phyloP scores from a whole-genome alignment of 2,113 vertebrate genomes.

The Smithornis capensis region DNA sequence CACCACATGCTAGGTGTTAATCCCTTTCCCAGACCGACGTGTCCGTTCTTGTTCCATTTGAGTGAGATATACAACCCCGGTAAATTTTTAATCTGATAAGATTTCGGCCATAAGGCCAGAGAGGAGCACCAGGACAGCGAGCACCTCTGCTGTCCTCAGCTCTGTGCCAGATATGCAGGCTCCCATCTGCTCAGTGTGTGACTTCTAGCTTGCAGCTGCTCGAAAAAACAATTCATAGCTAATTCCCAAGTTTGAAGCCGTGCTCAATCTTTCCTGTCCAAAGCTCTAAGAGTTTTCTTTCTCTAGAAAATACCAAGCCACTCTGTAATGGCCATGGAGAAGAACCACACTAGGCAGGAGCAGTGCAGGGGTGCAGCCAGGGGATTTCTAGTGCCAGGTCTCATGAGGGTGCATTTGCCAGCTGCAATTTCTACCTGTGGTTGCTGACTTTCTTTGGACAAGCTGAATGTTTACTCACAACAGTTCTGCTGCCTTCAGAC shows the following conservation, averaged over 20 bases:
- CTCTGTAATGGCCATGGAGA: background rate
- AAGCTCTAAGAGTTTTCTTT: background rate
- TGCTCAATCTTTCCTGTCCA: background rate
- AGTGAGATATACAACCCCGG: background rate
- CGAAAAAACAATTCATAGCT: background rate
- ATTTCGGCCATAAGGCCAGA: background rate
- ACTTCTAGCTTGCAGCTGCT: background rate
- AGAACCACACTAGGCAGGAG: background rate
- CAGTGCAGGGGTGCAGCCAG: background rate
- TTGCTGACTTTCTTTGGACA: background rate
- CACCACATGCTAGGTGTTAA: background rate
- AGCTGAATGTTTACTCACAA: background rate
- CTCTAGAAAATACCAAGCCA: background rate
- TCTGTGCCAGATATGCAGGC: background rate
- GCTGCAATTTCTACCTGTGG: background rate
- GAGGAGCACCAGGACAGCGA: background rate
- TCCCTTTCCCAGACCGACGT: background rate
- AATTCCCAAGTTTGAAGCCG: background rate
- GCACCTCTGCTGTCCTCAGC: background rate
- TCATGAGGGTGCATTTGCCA: background rate
- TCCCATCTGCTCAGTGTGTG: background rate
- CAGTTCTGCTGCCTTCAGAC: background rate
- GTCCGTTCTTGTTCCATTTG: conserved; percentile 1
- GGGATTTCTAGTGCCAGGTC: background rate
- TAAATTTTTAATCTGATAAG: background rate